Evolutionary conservation across 2,888 invertebrate species (phyloP).

Genomic region (Melitaea athalia): DNA sequence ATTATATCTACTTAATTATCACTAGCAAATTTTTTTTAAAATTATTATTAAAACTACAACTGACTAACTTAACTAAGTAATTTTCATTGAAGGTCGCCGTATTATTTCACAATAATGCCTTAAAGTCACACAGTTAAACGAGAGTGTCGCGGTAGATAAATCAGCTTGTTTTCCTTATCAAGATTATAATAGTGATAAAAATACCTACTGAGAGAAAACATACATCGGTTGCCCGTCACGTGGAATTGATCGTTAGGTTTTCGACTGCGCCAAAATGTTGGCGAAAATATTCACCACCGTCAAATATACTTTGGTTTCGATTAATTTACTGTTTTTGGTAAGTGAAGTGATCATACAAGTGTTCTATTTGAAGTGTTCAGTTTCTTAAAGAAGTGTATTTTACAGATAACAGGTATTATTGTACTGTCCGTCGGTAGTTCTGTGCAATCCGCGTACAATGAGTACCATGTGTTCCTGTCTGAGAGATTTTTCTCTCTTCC

Average conservation of each 20-base stretch:
- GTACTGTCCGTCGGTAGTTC: slow-evolving; percentile 88
- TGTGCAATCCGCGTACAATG: slow-evolving; percentile 84
- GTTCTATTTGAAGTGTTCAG: neutral
- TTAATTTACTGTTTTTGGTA: slow-evolving; percentile 75
- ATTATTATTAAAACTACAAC: neutral
- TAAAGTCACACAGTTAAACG: slow-evolving; percentile 40
- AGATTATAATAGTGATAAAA: slow-evolving; percentile 74
- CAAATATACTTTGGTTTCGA: slow-evolving; percentile 67
- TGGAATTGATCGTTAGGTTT: slow-evolving; percentile 33
- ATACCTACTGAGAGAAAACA: slow-evolving; percentile 66
- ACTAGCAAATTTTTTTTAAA: no score
- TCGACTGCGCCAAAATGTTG: slow-evolving; percentile 59
- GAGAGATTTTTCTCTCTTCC: slow-evolving; percentile 89
- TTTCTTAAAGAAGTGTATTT: slow-evolving; percentile 39
- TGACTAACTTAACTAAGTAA: neutral
- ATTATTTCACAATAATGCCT: slow-evolving; percentile 36
- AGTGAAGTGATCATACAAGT: slow-evolving; percentile 47
- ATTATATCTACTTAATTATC: no score
- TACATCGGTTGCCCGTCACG: slow-evolving; percentile 55
- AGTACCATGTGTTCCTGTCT: slow-evolving; percentile 85
- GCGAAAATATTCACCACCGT: slow-evolving; percentile 75
- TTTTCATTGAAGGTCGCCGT: slow-evolving; percentile 24
- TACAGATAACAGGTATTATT: slow-evolving; percentile 91
- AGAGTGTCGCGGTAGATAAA: slow-evolving; percentile 61
- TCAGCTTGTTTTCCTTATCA: slow-evolving; percentile 76